phyloP scores from a whole-genome alignment of 1,140 invertebrate species.

The Magallana ariakensis region DNA sequence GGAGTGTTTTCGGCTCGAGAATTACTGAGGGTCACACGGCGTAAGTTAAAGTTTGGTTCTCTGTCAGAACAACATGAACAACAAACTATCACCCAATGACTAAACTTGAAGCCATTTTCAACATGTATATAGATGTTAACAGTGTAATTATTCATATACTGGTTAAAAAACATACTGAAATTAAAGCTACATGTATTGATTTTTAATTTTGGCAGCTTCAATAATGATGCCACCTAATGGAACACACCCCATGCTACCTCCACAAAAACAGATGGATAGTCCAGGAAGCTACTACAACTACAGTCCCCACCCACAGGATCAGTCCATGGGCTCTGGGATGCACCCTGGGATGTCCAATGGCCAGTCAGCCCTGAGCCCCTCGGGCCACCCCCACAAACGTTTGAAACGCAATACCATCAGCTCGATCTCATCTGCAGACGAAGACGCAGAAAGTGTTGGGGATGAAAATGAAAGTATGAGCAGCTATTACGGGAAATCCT shows the following conservation, averaged over 20 bases:
- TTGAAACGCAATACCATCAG: slow-evolving; percentile 80
- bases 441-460: slow-evolving; percentile 80
- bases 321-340: slow-evolving; percentile 65
- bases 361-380: slow-evolving; percentile 73
- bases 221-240: slow-evolving; percentile 94
- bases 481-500: slow-evolving; percentile 84
- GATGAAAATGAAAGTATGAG: slow-evolving; percentile 78
- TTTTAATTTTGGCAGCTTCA: slow-evolving; percentile 86
- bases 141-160: too few relatives aligned
- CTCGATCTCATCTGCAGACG: slow-evolving; percentile 83
- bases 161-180: too few relatives aligned
- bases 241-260: slow-evolving; percentile 78
- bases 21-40: slow-evolving; percentile 82
- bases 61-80: background rate
- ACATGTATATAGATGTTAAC: too few relatives aligned
- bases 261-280: slow-evolving; percentile 90
- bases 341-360: slow-evolving; percentile 76
- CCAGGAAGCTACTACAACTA: slow-evolving; percentile 94
- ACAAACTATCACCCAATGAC: too few relatives aligned
- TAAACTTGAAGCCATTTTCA: too few relatives aligned
- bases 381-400: slow-evolving; percentile 80
- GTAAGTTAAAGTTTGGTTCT: slow-evolving; percentile 65
- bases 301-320: slow-evolving; percentile 89
- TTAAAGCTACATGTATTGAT: background rate
- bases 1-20: slow-evolving; percentile 99